phyloP scores from a whole-genome alignment of 2,888 invertebrate species.

The Agonopterix arenella region DNA sequence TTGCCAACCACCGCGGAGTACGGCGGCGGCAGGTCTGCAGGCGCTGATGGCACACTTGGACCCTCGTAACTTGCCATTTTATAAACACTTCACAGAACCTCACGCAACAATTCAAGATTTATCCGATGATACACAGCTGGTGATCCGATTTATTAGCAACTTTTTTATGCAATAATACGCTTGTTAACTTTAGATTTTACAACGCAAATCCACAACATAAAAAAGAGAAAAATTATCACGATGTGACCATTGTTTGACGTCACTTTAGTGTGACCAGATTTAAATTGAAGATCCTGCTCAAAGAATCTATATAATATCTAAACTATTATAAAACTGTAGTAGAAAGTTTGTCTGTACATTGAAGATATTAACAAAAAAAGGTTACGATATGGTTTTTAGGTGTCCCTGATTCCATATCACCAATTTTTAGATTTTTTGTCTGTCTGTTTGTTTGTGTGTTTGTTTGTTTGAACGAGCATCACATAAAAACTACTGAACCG shows the following conservation, averaged over 20 bases:
- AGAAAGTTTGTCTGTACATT: too few species aligned
- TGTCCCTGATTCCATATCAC: too few species aligned
- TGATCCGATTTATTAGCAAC: background rate
- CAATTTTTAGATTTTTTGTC: too few species aligned
- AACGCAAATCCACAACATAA: conserved; percentile 5
- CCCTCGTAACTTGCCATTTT: conserved; percentile 46
- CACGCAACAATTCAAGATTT: background rate
- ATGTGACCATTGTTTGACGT: conserved; percentile 18
- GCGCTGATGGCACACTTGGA: conserved; percentile 37
- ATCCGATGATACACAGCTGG: background rate
- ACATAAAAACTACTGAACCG: too few species aligned
- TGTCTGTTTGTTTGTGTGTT: too few species aligned
- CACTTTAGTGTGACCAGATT: conserved; percentile 7
- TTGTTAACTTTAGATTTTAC: conserved; percentile 10
- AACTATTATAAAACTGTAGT: too few species aligned
- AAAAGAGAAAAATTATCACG: background rate
- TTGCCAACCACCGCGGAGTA: conserved; percentile 65
- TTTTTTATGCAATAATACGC: conserved; percentile 1
- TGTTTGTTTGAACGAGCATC: too few species aligned
- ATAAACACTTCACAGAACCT: background rate
- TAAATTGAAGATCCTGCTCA: too few species aligned
- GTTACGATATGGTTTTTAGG: too few species aligned
- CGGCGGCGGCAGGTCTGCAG: conserved; percentile 65
- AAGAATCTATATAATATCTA: too few species aligned
- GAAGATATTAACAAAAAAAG: too few species aligned